phyloP scores from a whole-genome alignment of 2,113 vertebrate genomes.

The Hirundichthys speculiger region DNA sequence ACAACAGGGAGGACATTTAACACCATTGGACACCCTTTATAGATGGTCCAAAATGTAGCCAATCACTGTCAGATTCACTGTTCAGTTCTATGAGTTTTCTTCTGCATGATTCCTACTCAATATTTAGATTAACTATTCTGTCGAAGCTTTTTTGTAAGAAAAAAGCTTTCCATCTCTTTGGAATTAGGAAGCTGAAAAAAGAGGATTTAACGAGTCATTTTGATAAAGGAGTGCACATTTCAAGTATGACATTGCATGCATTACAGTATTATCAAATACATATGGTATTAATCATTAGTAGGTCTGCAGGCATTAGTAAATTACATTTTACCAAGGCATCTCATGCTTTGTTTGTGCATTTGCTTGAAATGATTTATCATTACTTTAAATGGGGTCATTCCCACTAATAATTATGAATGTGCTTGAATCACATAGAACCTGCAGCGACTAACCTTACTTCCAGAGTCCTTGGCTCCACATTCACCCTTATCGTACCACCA shows the following conservation, averaged over 20 bases:
- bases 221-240: constrained; percentile 76
- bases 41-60: constrained; percentile 81
- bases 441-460: constrained; percentile 99
- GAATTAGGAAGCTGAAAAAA: constrained; percentile 71
- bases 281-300: constrained; percentile 83
- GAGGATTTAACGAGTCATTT: constrained; percentile 72
- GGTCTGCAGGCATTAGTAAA: constrained; percentile 96
- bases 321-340: constrained; percentile 92
- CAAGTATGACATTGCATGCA: constrained; percentile 89
- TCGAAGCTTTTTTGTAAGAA: constrained; percentile 72
- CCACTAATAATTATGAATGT: constrained; percentile 92
- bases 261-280: constrained; percentile 82
- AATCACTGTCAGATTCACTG: constrained; percentile 69
- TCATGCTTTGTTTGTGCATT: constrained; percentile 97
- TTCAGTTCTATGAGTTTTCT: constrained; percentile 54
- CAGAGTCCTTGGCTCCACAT: constrained; percentile 99
- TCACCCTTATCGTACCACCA: constrained; percentile 99
- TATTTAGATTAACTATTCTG: constrained; percentile 14
- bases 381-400: constrained; percentile 92
- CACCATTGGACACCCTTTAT: constrained; percentile 84
- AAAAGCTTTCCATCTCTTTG: constrained; percentile 70
- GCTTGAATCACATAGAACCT: constrained; percentile 98
- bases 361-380: constrained; percentile 83
- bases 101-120: constrained; percentile 50
- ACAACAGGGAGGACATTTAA: constrained; percentile 73